Evolutionary conservation across 2,888 invertebrate species (phyloP), one percentile per base, ranked within the genome.

Genomic region (Malachius bipustulatus): DNA sequence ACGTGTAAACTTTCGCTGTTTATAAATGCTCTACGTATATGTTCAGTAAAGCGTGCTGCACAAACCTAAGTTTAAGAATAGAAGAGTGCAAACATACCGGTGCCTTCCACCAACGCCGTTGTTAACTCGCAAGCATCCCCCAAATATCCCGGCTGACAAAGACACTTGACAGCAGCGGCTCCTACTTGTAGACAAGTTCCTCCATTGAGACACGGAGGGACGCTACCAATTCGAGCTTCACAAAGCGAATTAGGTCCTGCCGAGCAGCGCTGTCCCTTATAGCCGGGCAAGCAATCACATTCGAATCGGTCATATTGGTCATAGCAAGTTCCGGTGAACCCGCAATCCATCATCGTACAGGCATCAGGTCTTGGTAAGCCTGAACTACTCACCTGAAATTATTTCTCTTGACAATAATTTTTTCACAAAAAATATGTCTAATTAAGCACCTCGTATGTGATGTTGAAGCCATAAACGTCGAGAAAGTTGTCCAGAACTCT

Each of bases 401-500:
- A n/a, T n/a, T n/a, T n/a, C n/a, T n/a, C n/a, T n/a, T n/a, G n/a
- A n/a, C n/a, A n/a, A n/a, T n/a, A n/a, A n/a, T n/a, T n/a, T n/a
- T n/a, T n/a, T n/a, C n/a, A n/a, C n/a, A n/a, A n/a, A n/a, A n/a
- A n/a, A n/a, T n/a, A n/a, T n/a, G n/a, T n/a, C n/a, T n/a, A n/a
- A n/a, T n/a, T n/a, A n/a, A n/a, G n/a, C n/a, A n/a, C 78, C 55
- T 89, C 85, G 58, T 90, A 91, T 14, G 90, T 91, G 50, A 90
- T 77, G 64, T 93, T 91, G 66, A 93, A 90, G 9, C 91, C 91
- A 56, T 82, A 89, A 26, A 89, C 85, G 42, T 88, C 80, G 40
- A 90, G 67, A 16, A 90, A 70, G 36, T 80, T 76, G 54, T 82
- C 75, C 43, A 87, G 65, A 0, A 87, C 88, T 3, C 91, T 68